Evolutionary conservation across 2,113 vertebrate genomes (phyloP).

Genomic region (Scophthalmus maximus): DNA sequence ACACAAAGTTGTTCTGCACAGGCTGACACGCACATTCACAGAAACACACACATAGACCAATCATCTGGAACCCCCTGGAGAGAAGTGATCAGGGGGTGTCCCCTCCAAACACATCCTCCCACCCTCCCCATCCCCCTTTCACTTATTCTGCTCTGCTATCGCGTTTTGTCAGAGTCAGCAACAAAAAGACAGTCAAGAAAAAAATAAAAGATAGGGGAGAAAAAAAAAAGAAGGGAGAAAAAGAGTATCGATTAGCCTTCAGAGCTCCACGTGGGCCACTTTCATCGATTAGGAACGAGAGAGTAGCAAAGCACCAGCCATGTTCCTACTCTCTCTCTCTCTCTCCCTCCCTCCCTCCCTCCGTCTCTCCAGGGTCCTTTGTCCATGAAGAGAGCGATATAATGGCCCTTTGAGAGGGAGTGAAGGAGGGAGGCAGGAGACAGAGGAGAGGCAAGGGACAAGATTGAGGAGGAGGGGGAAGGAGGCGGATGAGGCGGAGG

Average conservation of each 20-base stretch:
- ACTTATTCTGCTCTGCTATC: constrained; percentile 61
- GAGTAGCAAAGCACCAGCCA: constrained; percentile 74
- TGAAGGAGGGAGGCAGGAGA: constrained; percentile 72
- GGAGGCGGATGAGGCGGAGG: constrained; percentile 52
- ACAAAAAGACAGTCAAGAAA: constrained; percentile 82
- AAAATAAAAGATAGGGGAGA: constrained; percentile 68
- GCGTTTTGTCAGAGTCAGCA: constrained; percentile 86
- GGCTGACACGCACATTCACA: constrained; percentile 33
- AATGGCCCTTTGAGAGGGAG: constrained; percentile 82
- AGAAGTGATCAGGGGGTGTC: constrained; percentile 70
- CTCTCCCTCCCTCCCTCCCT: constrained; percentile 40
- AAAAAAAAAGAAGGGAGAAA: constrained; percentile 15
- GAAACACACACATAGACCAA: constrained; percentile 49
- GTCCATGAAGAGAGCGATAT: constrained; percentile 84
- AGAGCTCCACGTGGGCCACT: constrained; percentile 83
- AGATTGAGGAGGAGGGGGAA: constrained; percentile 59
- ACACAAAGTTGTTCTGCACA: constrained; percentile 22
- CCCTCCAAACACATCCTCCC: constrained; percentile 41
- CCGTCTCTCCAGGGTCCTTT: constrained; percentile 81
- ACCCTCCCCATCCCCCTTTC: constrained; percentile 8
- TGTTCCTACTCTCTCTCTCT: constrained; percentile 55
- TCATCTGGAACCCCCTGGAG: constrained; percentile 50
- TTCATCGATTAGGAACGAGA: constrained; percentile 83
- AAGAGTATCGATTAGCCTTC: constrained; percentile 87
- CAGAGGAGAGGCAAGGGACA: constrained; percentile 67